Evolutionary conservation across 30 jellyfish, hydroid and myxozoan genomes (phyloP).

Genomic region (Aurelia coerulea): DNA sequence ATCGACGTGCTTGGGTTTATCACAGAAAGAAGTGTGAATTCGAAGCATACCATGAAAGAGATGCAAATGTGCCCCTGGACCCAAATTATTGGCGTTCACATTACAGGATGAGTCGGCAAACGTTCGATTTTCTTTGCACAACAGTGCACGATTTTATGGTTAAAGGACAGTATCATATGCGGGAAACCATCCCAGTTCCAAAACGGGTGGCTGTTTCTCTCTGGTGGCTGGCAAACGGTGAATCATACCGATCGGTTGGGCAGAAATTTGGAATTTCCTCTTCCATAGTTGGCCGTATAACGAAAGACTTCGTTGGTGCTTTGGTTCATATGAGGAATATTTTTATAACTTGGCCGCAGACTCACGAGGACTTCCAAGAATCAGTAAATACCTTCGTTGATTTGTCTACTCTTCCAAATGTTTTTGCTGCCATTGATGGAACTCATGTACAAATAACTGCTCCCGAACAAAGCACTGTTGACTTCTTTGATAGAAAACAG

Average conservation of each 20-base stretch:
- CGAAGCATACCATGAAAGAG: conserved; percentile 11
- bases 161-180: neutral
- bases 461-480: conserved; percentile 19
- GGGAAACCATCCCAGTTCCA: conserved; percentile 14
- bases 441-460: conserved; percentile 1
- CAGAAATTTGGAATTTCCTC: conserved; percentile 31
- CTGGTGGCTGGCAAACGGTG: conserved; percentile 47
- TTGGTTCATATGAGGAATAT: conserved; percentile 13
- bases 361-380: conserved; percentile 2
- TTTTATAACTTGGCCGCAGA: conserved; percentile 17
- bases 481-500: conserved; percentile 38
- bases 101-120: conserved; percentile 33
- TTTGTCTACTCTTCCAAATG: conserved; percentile 36
- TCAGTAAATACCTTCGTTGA: neutral
- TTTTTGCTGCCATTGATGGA: conserved; percentile 27
- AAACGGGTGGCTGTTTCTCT: conserved; percentile 5
- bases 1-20: conserved; percentile 30
- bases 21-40: conserved; percentile 23
- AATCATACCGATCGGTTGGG: conserved; percentile 17
- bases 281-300: conserved; percentile 19
- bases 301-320: conserved; percentile 39
- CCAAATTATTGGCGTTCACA: conserved; percentile 41
- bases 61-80: conserved; percentile 19
- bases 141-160: conserved; percentile 8
- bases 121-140: conserved; percentile 31